phyloP scores from a whole-genome alignment of 1,140 invertebrate species.

The Drosophila orosa region DNA sequence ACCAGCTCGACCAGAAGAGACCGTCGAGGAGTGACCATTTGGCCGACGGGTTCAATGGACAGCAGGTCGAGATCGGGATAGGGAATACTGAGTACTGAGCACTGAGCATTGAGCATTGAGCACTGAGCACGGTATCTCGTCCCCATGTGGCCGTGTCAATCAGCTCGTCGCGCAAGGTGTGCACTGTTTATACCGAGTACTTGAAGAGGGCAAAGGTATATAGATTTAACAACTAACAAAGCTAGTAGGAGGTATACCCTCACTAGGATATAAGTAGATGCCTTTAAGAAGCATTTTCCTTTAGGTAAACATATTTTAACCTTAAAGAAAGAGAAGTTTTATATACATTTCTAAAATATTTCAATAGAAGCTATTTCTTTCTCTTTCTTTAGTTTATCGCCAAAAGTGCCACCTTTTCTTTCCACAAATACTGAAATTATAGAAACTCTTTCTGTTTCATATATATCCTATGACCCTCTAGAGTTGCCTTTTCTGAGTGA shows the following conservation, averaged over 20 bases:
- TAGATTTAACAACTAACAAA: not conserved
- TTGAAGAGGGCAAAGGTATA: not conserved
- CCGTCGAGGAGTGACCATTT: constrained; percentile 60
- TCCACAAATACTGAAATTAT: not conserved
- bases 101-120: constrained; percentile 4
- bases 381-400: not conserved
- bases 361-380: not conserved
- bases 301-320: not conserved
- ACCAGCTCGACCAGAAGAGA: too few relatives aligned
- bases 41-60: constrained; percentile 72
- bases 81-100: constrained; percentile 19
- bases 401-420: not conserved
- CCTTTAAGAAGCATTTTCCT: too few relatives aligned
- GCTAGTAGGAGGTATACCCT: rapidly evolving
- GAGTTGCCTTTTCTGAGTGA: not conserved
- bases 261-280: not conserved
- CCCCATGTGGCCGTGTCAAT: constrained; percentile 81
- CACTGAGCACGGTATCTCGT: constrained; percentile 38
- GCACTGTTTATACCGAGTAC: constrained; percentile 50
- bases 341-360: not conserved
- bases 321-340: not conserved
- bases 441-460: not conserved
- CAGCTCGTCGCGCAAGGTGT: constrained; percentile 81
- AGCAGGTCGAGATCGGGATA: constrained; percentile 47
- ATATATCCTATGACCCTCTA: not conserved